phyloP scores from a whole-genome alignment of 2,113 vertebrate species.

The Talpa occidentalis region DNA sequence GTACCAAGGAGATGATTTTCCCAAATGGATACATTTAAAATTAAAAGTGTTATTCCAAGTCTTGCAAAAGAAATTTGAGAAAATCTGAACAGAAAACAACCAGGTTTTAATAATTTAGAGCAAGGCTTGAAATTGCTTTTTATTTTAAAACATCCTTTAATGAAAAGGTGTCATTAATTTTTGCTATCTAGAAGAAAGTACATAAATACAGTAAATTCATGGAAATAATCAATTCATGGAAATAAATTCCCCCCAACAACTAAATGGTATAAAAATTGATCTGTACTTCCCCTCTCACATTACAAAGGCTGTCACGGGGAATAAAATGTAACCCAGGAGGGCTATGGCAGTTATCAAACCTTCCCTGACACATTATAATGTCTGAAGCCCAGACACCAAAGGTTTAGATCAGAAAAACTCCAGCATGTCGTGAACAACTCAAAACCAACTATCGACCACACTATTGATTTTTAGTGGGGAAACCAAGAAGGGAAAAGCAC shows the following conservation, averaged over 20 bases:
- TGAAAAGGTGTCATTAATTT: conserved; percentile 36
- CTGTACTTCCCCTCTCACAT: conserved; percentile 83
- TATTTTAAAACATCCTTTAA: conserved; percentile 9
- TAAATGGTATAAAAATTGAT: conserved; percentile 82
- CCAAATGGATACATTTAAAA: conserved; percentile 61
- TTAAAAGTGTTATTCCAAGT: conserved; percentile 62
- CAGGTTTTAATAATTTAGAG: conserved; percentile 21
- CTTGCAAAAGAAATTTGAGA: conserved; percentile 47
- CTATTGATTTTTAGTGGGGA: conserved; percentile 89
- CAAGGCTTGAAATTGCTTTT: not conserved
- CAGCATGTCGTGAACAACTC: conserved; percentile 87
- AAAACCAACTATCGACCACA: conserved; percentile 90
- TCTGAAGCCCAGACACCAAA: conserved; percentile 86
- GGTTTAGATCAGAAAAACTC: conserved; percentile 88
- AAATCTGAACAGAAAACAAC: conserved; percentile 48
- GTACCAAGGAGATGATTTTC: conserved; percentile 44
- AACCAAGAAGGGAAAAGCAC: conserved; percentile 86
- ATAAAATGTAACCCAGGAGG: conserved; percentile 86
- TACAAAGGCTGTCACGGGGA: conserved; percentile 87
- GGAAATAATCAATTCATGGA: conserved; percentile 54
- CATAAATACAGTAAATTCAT: conserved; percentile 34
- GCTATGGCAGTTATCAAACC: conserved; percentile 83
- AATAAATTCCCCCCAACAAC: conserved; percentile 55
- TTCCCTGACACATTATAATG: conserved; percentile 85
- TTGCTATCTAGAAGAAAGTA: conserved; percentile 44